phyloP scores from a whole-genome alignment of 2,113 vertebrate species.

The Glaucidium brasilianum region DNA sequence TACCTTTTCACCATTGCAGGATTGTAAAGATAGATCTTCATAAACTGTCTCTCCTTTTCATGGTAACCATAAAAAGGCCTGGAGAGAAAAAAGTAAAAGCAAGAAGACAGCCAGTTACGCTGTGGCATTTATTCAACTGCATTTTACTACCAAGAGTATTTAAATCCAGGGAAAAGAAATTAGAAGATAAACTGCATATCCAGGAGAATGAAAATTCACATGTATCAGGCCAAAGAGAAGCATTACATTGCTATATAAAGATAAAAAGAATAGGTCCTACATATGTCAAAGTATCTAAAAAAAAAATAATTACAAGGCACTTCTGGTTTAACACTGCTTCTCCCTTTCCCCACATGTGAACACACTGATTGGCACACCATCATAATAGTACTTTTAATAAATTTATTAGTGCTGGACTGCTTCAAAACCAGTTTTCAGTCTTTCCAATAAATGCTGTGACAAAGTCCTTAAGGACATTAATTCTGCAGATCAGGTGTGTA shows the following conservation, averaged over 20 bases:
- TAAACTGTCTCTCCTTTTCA: conserved; percentile 92
- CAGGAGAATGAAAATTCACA: neutral
- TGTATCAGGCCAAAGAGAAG: neutral
- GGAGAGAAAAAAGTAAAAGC: conserved; percentile 55
- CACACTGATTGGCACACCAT: neutral
- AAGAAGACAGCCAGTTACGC: neutral
- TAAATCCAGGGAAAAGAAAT: neutral
- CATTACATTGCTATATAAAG: neutral
- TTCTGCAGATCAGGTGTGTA: neutral
- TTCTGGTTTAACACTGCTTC: neutral
- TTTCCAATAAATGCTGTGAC: neutral
- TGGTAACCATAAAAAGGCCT: conserved; percentile 98
- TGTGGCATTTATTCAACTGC: neutral
- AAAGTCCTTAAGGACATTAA: neutral
- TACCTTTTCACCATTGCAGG: conserved; percentile 98
- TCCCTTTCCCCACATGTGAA: neutral
- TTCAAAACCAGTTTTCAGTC: neutral
- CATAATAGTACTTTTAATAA: neutral
- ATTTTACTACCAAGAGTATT: neutral
- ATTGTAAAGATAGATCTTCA: conserved; percentile 99
- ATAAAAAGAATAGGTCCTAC: neutral
- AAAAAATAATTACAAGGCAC: neutral
- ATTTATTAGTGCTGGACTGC: neutral
- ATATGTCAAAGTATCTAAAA: neutral
- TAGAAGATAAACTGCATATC: neutral